Evolutionary conservation across 2,888 invertebrate species (phyloP).

Genomic region (Hirtodrosophila cameraria): DNA sequence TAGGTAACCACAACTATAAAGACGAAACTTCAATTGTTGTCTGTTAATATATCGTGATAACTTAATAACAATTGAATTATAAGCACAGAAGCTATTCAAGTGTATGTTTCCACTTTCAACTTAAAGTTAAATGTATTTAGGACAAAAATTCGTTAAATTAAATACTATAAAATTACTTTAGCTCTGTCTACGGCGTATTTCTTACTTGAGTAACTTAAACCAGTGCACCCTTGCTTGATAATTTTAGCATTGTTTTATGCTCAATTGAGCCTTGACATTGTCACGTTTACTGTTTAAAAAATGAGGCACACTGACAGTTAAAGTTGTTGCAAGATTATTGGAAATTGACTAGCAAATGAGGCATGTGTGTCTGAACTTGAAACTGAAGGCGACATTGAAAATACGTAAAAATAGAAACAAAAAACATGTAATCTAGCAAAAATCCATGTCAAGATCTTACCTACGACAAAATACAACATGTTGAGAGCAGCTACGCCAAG

Average conservation of each 20-base stretch:
- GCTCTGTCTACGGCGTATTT: too few relatives aligned
- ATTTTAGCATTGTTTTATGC: neutral
- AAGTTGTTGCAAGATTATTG: slow-evolving; percentile 56
- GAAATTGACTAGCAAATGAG: slow-evolving; percentile 39
- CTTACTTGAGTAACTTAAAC: too few relatives aligned
- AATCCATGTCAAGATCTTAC: slow-evolving; percentile 40
- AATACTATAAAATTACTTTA: too few relatives aligned
- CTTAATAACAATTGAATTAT: too few relatives aligned
- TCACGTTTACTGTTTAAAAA: slow-evolving; percentile 67
- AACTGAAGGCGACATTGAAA: slow-evolving; percentile 25
- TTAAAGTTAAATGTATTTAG: too few relatives aligned
- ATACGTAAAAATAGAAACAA: slow-evolving; percentile 5
- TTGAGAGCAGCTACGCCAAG: slow-evolving; percentile 7
- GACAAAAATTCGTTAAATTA: too few relatives aligned
- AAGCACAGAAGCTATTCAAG: too few relatives aligned
- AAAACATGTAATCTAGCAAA: slow-evolving; percentile 3
- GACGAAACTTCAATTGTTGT: too few relatives aligned
- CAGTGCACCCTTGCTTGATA: neutral
- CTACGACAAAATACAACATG: slow-evolving; percentile 41
- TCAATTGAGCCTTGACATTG: slow-evolving; percentile 49
- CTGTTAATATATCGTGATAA: too few relatives aligned
- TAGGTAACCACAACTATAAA: too few relatives aligned
- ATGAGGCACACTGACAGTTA: slow-evolving; percentile 47
- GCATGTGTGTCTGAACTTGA: slow-evolving; percentile 40
- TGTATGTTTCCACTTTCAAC: too few relatives aligned